Evolutionary conservation across 2,113 vertebrate genomes (phyloP).

Genomic region (Microtus oregoni): DNA sequence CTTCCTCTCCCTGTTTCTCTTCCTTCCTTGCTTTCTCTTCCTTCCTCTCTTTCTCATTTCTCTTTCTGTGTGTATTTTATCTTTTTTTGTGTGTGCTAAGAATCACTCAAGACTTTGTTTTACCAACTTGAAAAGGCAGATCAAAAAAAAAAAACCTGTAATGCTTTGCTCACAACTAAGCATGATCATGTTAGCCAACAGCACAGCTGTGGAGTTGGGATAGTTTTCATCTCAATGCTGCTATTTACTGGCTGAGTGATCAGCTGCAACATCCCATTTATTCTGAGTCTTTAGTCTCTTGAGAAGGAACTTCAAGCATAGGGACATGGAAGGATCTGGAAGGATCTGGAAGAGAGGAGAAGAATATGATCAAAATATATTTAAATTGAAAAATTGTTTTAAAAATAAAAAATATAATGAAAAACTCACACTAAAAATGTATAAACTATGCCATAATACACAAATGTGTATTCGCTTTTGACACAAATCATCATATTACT

Average conservation of each 20-base stretch:
- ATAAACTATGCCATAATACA: background rate
- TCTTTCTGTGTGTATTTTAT: background rate
- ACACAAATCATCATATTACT: background rate
- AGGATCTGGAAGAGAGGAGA: background rate
- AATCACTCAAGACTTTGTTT: background rate
- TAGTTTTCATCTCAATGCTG: background rate
- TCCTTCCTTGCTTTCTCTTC: background rate
- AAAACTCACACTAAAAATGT: background rate
- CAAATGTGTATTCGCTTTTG: background rate
- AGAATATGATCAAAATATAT: background rate
- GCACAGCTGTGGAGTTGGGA: background rate
- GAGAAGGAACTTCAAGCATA: background rate
- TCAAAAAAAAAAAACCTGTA: background rate
- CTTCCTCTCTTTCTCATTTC: too few relatives aligned
- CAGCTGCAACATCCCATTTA: too few relatives aligned
- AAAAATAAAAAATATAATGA: background rate
- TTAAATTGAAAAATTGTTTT: background rate
- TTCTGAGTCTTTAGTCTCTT: background rate
- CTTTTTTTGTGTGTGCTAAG: too few relatives aligned
- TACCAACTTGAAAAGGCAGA: background rate
- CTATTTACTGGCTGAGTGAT: background rate
- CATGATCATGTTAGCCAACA: background rate
- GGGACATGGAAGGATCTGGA: background rate
- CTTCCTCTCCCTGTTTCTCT: background rate
- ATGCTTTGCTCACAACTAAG: background rate